These are phyloP conservation scores for Ovibos moschatus DNA, from an alignment of 2,113 vertebrate species.

Conservation along the genomic window DNA sequence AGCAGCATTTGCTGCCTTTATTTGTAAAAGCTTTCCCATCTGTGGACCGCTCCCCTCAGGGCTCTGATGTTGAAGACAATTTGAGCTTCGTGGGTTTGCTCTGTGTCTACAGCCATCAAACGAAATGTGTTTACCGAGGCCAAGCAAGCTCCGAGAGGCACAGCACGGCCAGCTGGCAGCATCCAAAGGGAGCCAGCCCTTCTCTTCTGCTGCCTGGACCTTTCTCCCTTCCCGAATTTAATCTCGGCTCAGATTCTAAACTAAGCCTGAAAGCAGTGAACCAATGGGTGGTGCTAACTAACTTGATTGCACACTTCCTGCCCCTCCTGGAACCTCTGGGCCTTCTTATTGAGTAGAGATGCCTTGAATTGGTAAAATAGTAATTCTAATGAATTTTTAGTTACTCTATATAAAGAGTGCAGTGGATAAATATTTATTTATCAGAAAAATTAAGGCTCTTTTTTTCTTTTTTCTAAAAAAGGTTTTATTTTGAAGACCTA, in stretches of 20 bases:
- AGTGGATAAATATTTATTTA: constrained; percentile 11
- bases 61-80: not conserved
- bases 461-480: not conserved
- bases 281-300: not conserved
- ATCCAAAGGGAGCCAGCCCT: not conserved
- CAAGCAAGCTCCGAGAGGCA: not conserved
- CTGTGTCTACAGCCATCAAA: not conserved
- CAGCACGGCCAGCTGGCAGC: not conserved
- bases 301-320: not conserved
- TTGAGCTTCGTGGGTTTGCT: constrained; percentile 27
- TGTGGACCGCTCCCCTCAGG: not conserved
- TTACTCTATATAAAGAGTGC: not conserved
- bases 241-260: constrained; percentile 30
- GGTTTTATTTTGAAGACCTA: not conserved
- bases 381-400: not conserved
- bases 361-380: not conserved
- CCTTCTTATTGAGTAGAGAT: not conserved
- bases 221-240: constrained; percentile 22
- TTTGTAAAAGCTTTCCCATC: not conserved
- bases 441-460: not conserved
- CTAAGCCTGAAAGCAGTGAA: constrained; percentile 37
- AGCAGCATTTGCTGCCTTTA: not conserved
- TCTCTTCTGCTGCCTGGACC: not conserved
- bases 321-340: not conserved
- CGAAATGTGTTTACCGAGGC: constrained; percentile 21